These are phyloP conservation scores for Peromyscus attwateri DNA, from an alignment of 2,797 vertebrate species.

Conservation along the genomic window DNA sequence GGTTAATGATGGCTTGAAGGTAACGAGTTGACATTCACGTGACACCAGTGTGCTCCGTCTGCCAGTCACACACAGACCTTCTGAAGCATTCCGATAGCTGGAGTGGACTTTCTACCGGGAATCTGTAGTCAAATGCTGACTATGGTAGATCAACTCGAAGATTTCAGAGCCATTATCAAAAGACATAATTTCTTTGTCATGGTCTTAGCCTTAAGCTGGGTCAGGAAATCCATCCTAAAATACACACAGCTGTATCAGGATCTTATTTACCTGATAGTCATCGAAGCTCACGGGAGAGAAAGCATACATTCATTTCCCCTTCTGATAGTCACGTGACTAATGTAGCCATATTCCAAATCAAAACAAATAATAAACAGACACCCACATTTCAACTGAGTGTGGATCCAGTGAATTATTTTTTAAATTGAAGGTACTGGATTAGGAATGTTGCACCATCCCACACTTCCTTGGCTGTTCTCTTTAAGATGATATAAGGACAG, in stretches of 20 bases:
- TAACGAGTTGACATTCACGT: neutral
- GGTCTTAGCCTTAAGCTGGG: constrained; percentile 57
- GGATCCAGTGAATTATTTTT: neutral
- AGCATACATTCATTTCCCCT: neutral
- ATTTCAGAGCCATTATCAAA: constrained; percentile 62
- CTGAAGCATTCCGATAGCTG: neutral
- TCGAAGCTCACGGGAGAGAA: neutral
- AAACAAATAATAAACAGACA: no score
- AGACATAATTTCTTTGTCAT: constrained; percentile 21
- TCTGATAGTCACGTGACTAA: neutral
- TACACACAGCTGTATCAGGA: neutral
- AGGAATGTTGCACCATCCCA: neutral
- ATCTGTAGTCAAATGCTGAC: constrained; percentile 39
- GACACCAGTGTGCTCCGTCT: neutral
- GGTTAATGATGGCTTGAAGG: neutral
- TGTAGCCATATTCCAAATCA: neutral
- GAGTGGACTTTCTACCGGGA: constrained; percentile 46
- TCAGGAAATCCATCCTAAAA: constrained; percentile 47
- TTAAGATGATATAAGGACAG: neutral
- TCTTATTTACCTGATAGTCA: constrained; percentile 11
- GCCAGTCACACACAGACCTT: constrained; percentile 8
- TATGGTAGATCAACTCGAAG: constrained; percentile 47
- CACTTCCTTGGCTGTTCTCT: neutral
- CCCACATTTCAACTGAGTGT: neutral
- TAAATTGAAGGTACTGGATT: neutral